Evolutionary conservation across 2,888 invertebrate species (phyloP).

Genomic region (Patella pellucida): DNA sequence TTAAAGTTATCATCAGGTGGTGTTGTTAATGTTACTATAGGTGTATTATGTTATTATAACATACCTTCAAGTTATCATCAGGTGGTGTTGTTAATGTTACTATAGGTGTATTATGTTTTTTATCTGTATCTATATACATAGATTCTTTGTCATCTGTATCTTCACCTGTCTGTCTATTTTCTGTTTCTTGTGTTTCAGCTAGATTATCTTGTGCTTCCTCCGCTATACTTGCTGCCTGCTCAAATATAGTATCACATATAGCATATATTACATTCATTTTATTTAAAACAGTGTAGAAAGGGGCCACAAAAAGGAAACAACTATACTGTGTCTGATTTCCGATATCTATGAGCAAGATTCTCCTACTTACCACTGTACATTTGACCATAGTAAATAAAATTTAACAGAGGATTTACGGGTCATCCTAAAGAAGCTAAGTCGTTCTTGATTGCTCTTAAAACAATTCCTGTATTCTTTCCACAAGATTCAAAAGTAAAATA

Average conservation of each 20-base stretch:
- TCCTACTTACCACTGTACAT: too few relatives aligned
- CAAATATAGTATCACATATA: slow-evolving; percentile 3
- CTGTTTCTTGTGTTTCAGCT: not conserved
- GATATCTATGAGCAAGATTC: too few relatives aligned
- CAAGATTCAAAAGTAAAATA: too few relatives aligned
- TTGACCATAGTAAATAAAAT: too few relatives aligned
- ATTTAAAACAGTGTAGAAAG: not conserved
- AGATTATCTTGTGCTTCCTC: not conserved
- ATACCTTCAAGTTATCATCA: not conserved
- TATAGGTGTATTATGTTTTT: too few relatives aligned
- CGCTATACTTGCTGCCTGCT: slow-evolving; percentile 6
- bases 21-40: not conserved
- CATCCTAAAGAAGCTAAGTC: too few relatives aligned
- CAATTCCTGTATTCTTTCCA: too few relatives aligned
- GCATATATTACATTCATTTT: not conserved
- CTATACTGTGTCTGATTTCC: too few relatives aligned
- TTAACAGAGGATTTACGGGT: too few relatives aligned
- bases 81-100: not conserved
- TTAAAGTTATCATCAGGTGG: not conserved
- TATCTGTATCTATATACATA: too few relatives aligned
- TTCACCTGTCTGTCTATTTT: slow-evolving; percentile 10
- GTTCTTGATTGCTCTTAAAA: too few relatives aligned
- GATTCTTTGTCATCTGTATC: not conserved
- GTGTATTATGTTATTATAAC: too few relatives aligned
- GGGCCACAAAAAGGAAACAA: not conserved